phyloP scores from a whole-genome alignment of 2,888 invertebrate genomes.

The Lasioglossum marginatum region DNA sequence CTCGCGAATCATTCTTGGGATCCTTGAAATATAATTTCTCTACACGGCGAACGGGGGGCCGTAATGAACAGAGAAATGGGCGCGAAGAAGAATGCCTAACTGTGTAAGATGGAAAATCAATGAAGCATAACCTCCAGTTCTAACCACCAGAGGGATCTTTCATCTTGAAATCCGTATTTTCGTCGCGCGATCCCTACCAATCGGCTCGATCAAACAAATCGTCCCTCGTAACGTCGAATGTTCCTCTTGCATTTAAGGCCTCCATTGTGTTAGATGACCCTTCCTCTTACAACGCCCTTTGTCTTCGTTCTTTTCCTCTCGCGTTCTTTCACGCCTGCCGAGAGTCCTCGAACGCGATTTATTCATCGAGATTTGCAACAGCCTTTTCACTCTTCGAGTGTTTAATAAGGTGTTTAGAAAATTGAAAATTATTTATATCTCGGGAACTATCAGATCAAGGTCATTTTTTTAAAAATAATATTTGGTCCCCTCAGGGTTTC shows the following conservation, averaged over 20 bases:
- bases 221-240: not conserved
- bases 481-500: too few species aligned
- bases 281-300: not conserved
- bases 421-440: not conserved
- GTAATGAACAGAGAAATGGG: not conserved
- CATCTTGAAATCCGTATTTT: not conserved
- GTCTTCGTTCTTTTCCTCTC: not conserved
- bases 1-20: not conserved
- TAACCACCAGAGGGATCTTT: constrained; percentile 10
- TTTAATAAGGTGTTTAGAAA: not conserved
- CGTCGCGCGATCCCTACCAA: not conserved
- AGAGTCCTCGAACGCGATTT: not conserved
- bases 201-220: constrained; percentile 9
- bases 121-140: not conserved
- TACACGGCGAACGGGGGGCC: not conserved
- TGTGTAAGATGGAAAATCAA: constrained; percentile 29
- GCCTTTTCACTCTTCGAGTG: too few species aligned
- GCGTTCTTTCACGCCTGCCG: not conserved
- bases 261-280: not conserved
- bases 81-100: not conserved
- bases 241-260: not conserved
- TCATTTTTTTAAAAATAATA: too few species aligned
- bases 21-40: not conserved
- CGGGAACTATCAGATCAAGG: too few species aligned
- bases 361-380: too few species aligned